Conservation (phyloP, 1,140 invertebrate genomes). For the Drosophila nebulosa region DNA sequence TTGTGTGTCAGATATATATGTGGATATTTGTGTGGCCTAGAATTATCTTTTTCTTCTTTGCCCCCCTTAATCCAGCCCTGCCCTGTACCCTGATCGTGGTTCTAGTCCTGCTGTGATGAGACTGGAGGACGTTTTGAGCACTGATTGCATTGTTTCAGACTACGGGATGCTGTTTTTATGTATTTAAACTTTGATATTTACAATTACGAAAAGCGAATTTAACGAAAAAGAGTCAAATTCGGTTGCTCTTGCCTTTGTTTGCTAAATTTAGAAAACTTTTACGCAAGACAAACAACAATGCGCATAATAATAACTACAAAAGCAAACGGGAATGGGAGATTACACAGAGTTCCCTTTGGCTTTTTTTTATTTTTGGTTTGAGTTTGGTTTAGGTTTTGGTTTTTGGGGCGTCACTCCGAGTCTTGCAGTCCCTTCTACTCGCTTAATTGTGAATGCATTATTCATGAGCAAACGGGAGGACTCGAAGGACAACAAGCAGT, state of each 20-base stretch:
- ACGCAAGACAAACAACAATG: conserved; percentile 46
- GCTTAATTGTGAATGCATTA: conserved; percentile 77
- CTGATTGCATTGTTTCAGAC: conserved; percentile 35
- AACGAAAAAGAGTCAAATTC: conserved; percentile 34
- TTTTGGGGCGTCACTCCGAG: neutral
- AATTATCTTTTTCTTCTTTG: no score
- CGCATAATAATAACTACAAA: conserved; percentile 64
- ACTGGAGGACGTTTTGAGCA: conserved; percentile 2
- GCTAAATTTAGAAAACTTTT: conserved; percentile 69
- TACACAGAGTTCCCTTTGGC: neutral
- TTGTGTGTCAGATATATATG: no score
- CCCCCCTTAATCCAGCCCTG: no score
- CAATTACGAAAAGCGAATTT: conserved; percentile 41
- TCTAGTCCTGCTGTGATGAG: conserved; percentile 3
- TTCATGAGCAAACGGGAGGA: conserved; percentile 51
- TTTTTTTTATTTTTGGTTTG: conserved; percentile 31
- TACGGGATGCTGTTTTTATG: conserved; percentile 41
- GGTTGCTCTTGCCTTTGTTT: conserved; percentile 43
- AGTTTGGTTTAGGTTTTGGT: conserved; percentile 14
- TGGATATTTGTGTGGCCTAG: no score
- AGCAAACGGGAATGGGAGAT: conserved; percentile 2
- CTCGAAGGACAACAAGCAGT: conserved; percentile 11
- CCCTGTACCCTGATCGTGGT: no score
- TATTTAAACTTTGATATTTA: conserved; percentile 71
- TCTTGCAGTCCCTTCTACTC: conserved; percentile 37